phyloP scores from a whole-genome alignment of 2,113 vertebrate genomes.

The Halichoeres trimaculatus region DNA sequence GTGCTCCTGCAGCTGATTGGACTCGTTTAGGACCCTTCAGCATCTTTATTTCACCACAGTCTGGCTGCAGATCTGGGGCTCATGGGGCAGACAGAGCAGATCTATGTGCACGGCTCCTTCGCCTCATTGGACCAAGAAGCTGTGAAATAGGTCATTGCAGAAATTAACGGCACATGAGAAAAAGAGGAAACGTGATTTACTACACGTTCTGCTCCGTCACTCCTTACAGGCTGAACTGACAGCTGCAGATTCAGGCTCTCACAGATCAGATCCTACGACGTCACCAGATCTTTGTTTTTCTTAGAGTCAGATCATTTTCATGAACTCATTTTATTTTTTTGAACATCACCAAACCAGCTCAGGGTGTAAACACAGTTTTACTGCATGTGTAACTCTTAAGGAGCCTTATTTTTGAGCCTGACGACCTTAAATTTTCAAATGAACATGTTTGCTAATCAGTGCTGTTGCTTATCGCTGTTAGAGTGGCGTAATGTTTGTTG shows the following conservation, averaged over 20 bases:
- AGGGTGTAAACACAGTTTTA: too few species aligned
- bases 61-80: neutral
- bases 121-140: neutral
- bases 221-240: neutral
- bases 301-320: too few species aligned
- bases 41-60: neutral
- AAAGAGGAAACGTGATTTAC: neutral
- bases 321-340: too few species aligned
- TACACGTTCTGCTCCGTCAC: neutral
- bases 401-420: too few species aligned
- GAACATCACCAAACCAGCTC: too few species aligned
- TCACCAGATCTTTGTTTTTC: too few species aligned
- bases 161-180: neutral
- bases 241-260: neutral
- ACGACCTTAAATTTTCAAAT: too few species aligned
- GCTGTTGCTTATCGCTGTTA: too few species aligned
- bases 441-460: too few species aligned
- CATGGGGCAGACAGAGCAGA: neutral
- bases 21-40: neutral
- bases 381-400: too few species aligned
- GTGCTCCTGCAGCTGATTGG: neutral
- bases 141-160: slow-evolving; percentile 25
- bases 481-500: too few species aligned
- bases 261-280: too few species aligned
- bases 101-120: neutral